Conservation (phyloP, 1,140 invertebrate species). For the Anadara kagoshimensis region DNA sequence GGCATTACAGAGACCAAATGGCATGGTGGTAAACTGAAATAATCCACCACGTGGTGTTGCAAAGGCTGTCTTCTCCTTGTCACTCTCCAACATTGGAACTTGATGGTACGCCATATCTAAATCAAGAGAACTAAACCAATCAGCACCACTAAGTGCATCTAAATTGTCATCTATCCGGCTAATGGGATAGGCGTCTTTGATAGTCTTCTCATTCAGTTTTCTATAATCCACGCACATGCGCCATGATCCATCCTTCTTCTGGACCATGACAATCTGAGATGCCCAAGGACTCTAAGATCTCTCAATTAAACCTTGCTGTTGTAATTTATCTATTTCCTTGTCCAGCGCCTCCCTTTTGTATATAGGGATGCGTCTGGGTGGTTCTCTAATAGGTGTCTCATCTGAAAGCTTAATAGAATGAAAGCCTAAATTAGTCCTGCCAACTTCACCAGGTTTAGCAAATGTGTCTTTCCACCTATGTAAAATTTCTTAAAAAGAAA, state of each 20-base stretch:
- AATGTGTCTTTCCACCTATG: too few species aligned
- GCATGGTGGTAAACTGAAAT: constrained; percentile 12
- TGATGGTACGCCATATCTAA: constrained; percentile 40
- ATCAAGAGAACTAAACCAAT: constrained; percentile 11
- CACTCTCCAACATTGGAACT: constrained; percentile 16
- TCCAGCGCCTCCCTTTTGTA: constrained; percentile 16
- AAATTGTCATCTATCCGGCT: constrained; percentile 15
- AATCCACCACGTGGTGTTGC: constrained; percentile 29
- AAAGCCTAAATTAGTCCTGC: too few species aligned
- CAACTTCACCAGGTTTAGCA: too few species aligned
- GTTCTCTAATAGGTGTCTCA: too few species aligned
- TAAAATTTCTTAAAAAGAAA: too few species aligned
- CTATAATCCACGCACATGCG: constrained; percentile 23
- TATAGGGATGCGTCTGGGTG: constrained; percentile 7
- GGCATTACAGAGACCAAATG: constrained; percentile 11
- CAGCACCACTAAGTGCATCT: background rate
- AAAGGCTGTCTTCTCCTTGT: constrained; percentile 14
- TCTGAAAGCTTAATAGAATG: too few species aligned
- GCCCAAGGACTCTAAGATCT: constrained; percentile 29
- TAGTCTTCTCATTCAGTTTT: constrained; percentile 16
- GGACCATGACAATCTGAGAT: constrained; percentile 21
- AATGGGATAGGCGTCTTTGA: constrained; percentile 17
- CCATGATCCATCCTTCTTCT: constrained; percentile 26
- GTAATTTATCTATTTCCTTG: constrained; percentile 14
- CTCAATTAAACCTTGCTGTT: constrained; percentile 14